Conservation (phyloP, 2,113 vertebrate species). For the Daphoenositta chrysoptera region DNA sequence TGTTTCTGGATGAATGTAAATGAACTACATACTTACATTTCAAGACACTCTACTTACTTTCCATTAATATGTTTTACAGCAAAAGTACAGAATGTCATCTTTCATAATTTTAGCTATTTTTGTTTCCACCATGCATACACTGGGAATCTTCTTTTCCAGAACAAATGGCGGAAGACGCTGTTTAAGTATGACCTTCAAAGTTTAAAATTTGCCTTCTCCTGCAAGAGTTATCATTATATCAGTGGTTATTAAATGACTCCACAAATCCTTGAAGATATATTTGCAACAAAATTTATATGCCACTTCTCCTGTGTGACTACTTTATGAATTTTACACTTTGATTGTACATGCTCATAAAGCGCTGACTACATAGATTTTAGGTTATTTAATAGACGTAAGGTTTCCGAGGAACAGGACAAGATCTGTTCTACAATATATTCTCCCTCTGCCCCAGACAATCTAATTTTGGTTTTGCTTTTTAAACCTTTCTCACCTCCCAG, state of each 20-base stretch:
- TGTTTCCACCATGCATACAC: neutral
- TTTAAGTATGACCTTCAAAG: neutral
- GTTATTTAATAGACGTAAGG: neutral
- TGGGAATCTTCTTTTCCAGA: neutral
- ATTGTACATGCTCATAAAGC: neutral
- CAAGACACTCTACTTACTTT: neutral
- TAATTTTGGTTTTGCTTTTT: neutral
- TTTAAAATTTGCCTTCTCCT: neutral
- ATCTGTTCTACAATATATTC: neutral
- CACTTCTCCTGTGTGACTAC: neutral
- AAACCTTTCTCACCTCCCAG: neutral
- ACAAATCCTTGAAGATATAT: neutral
- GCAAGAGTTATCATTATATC: neutral
- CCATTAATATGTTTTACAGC: neutral
- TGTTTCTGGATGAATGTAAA: neutral
- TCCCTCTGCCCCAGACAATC: neutral
- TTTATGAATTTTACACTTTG: constrained; percentile 2
- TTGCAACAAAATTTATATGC: neutral
- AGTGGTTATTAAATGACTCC: neutral
- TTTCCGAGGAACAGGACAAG: neutral
- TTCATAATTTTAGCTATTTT: neutral
- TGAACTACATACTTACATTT: neutral
- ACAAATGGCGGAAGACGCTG: neutral
- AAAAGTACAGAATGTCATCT: neutral
- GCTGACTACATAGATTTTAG: neutral